Base-by-base conservation (phyloP, 2,888 invertebrate genomes). In the Carabus problematicus region DNA sequence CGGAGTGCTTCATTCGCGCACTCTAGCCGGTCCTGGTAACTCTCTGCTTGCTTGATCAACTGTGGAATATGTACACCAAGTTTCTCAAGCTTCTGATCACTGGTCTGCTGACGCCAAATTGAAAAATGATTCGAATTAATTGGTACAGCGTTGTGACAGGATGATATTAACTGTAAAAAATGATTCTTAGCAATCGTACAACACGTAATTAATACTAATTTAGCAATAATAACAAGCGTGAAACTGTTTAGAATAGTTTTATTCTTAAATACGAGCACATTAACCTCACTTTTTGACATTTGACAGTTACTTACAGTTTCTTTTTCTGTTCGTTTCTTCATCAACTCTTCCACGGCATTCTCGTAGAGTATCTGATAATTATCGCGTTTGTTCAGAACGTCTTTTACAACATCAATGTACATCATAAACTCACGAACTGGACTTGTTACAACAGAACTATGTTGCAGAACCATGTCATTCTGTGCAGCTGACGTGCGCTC, bases 1-100 rank as follows among this genome's bases (percentile, higher is more conserved):
- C 88, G 82, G 39, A 91, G 79, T 76, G 89, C 87, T 76, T 89
- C 88, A 77, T 90, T 90, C 0, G 90, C 88, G 75, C 88, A 88
- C 77, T 89, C 89, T 55, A 88, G 81, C 74, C 85, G 85, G 78
- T 91, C 90, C 77, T 87, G 87, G 59, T 84, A 77, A 1, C 82
- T 76, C 75, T 86, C 86, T 0, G 83, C 82, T 64, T 83, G 84
- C 72, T 85, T 85, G 0, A 83, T 80, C 19, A 85, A 74, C 56
- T 84, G 84, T 0, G 85, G 85, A 74, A 86, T 85, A 45, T 77
- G 76, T 42, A 83, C 81, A 2, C 81, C 81, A 63, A 84, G 75
- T 78, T 83, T 83, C 74, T 83, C 82, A 16, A 87, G 75, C 74
- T 85, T 85, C 71, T 88, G 86, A 73, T 87, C 87, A 61, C 82